phyloP scores from a whole-genome alignment of 2,888 invertebrate genomes.

The Bugulina stolonifera region DNA sequence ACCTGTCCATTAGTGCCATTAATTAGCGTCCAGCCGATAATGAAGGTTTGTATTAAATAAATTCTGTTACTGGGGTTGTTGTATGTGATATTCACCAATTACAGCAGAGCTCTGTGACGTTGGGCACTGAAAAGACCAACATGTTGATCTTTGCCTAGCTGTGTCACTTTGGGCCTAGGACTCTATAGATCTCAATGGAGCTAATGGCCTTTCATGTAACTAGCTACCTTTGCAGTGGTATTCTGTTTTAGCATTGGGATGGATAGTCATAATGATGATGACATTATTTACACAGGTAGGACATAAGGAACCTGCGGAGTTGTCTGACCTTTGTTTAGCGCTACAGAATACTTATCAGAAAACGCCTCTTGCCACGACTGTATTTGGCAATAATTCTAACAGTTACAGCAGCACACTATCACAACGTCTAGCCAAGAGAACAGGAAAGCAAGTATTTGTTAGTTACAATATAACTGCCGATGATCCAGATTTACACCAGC shows the following conservation, averaged over 20 bases:
- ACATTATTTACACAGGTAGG: conserved; percentile 1
- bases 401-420: not conserved
- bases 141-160: too few species aligned
- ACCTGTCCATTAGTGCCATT: too few species aligned
- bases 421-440: conserved; percentile 12
- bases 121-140: too few species aligned
- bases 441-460: conserved; percentile 7
- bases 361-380: not conserved
- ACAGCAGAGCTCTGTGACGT: too few species aligned
- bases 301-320: not conserved
- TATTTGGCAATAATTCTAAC: not conserved
- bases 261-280: too few species aligned
- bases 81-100: too few species aligned
- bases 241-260: not conserved
- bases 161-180: too few species aligned
- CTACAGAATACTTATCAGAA: conserved; percentile 4
- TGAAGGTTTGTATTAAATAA: too few species aligned
- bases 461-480: not conserved
- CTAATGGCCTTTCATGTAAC: too few species aligned
- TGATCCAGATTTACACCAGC: conserved; percentile 8
- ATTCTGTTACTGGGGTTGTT: too few species aligned
- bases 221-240: not conserved
- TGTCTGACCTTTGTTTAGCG: conserved; percentile 11
- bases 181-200: too few species aligned
- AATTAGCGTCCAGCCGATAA: too few species aligned